A percentile compares a stretch with the other conserved stretches of the same genome.
Evolutionary conservation across 2,113 vertebrate species (phyloP).

Genomic region (Struthidea cinerea): DNA sequence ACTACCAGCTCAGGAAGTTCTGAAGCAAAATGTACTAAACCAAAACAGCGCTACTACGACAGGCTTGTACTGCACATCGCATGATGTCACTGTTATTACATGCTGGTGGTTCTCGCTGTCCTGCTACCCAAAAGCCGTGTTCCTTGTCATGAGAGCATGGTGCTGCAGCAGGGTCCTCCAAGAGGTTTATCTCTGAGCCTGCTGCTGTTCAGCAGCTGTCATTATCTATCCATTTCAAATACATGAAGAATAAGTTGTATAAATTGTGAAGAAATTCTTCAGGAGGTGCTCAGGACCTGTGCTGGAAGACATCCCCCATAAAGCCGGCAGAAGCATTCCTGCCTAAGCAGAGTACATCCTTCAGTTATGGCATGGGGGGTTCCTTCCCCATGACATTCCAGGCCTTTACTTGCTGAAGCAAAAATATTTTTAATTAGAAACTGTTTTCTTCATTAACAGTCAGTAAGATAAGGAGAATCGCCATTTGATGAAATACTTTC

Average conservation of each 20-base stretch:
- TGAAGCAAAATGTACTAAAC: not conserved
- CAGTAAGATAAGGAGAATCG: not conserved
- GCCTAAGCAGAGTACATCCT: not conserved
- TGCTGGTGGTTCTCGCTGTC: fast-evolving
- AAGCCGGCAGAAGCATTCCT: not conserved
- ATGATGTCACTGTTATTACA: not conserved
- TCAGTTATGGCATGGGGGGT: not conserved
- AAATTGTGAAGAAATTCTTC: not conserved
- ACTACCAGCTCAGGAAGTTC: not conserved
- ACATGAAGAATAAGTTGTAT: not conserved
- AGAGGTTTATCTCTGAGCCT: not conserved
- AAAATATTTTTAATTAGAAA: not conserved
- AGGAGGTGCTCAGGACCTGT: not conserved
- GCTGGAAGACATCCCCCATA: not conserved
- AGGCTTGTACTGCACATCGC: not conserved
- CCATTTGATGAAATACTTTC: not conserved
- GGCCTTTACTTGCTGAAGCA: not conserved
- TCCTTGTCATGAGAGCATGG: fast-evolving
- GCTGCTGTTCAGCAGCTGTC: not conserved
- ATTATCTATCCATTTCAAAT: not conserved
- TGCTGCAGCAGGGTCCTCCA: not conserved
- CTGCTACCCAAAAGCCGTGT: fast-evolving
- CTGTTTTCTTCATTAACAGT: not conserved
- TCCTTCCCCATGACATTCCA: not conserved
- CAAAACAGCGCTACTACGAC: not conserved